These are phyloP conservation scores for Antedon mediterranea DNA, from an alignment of 53 echinoderm and acorn worm species.

Conservation along the genomic window DNA sequence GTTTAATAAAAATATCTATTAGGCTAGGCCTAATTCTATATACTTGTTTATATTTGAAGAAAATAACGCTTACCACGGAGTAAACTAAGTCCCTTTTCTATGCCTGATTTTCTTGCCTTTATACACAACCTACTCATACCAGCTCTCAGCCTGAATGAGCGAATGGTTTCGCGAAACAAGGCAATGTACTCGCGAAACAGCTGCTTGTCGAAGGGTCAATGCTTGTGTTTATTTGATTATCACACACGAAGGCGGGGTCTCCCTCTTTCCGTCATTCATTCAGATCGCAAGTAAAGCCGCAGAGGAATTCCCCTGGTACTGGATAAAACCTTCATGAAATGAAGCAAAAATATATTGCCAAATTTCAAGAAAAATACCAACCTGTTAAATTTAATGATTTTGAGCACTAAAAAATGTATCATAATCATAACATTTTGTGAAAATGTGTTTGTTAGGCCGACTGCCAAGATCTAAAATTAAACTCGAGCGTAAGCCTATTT, in stretches of 20 bases:
- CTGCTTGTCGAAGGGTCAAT: background rate
- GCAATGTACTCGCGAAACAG: background rate
- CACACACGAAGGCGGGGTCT: constrained; percentile 1
- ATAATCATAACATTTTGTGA: background rate
- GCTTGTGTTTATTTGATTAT: constrained; percentile 1
- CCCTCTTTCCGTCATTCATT: background rate
- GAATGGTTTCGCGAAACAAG: background rate
- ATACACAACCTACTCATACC: background rate
- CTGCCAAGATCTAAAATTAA: background rate
- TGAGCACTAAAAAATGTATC: background rate
- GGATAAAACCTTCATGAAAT: background rate
- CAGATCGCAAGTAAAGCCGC: background rate
- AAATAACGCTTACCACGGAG: background rate
- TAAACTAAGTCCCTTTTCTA: background rate
- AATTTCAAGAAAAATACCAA: background rate
- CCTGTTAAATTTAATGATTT: background rate
- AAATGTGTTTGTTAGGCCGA: background rate
- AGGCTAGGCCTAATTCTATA: background rate
- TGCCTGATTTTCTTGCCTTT: background rate
- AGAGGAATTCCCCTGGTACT: background rate
- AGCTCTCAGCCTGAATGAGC: background rate
- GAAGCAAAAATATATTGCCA: background rate
- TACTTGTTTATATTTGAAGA: background rate
- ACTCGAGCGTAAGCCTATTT: background rate
- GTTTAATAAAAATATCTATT: too few relatives aligned